These are phyloP conservation scores for Phrixothrix hirtus DNA, from an alignment of 2,888 invertebrate species.

Conservation along the genomic window DNA sequence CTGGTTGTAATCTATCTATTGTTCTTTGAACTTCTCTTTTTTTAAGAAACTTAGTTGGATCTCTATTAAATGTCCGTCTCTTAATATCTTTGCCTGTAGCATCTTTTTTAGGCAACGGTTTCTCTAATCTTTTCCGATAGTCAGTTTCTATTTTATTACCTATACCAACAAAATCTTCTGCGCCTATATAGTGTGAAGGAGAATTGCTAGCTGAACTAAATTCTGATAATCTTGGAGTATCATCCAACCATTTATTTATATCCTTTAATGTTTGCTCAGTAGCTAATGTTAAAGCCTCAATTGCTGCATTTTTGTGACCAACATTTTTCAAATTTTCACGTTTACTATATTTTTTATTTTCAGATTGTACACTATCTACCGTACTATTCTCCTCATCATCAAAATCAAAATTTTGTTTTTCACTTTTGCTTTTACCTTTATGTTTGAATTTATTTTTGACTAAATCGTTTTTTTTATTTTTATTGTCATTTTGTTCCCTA, in stretches of 20 bases:
- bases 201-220: conserved; percentile 81
- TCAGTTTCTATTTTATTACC: conserved; percentile 55
- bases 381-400: conserved; percentile 49
- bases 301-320: conserved; percentile 53
- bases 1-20: conserved; percentile 82
- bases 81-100: conserved; percentile 55
- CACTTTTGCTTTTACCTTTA: conserved; percentile 25
- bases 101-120: conserved; percentile 53
- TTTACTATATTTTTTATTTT: conserved; percentile 37
- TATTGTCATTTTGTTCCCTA: conserved; percentile 26
- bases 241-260: conserved; percentile 87
- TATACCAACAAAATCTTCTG: conserved; percentile 64
- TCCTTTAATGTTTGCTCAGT: conserved; percentile 82
- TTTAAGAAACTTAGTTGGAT: conserved; percentile 56
- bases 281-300: conserved; percentile 71
- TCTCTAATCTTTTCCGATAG: conserved; percentile 57
- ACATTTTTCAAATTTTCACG: conserved; percentile 40
- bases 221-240: conserved; percentile 75
- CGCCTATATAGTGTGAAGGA: conserved; percentile 66
- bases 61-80: conserved; percentile 56
- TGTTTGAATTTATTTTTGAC: conserved; percentile 26
- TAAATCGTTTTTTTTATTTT: conserved; percentile 28
- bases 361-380: conserved; percentile 43
- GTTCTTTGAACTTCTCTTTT: conserved; percentile 76
- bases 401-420: conserved; percentile 36